Evolutionary conservation across 2,888 invertebrate genomes (phyloP).

Genomic region (Diachrysia chrysitis): DNA sequence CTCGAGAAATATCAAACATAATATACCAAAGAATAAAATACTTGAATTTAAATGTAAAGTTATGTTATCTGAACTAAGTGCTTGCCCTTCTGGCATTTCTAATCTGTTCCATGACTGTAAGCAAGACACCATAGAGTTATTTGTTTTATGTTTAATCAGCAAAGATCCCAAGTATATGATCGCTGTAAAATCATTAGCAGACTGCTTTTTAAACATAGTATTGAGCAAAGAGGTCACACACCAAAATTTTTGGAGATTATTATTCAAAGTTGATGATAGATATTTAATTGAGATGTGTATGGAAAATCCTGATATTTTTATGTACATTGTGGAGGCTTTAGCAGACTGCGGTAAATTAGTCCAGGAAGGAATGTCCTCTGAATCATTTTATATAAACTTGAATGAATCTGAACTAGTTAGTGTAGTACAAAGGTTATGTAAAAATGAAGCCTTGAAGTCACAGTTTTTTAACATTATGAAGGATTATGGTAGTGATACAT

Average conservation of each 20-base stretch:
- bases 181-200: constrained; percentile 62
- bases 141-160: constrained; percentile 74
- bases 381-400: constrained; percentile 85
- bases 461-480: constrained; percentile 81
- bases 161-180: constrained; percentile 61
- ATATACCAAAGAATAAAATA: constrained; percentile 70
- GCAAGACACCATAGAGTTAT: constrained; percentile 69
- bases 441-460: constrained; percentile 75
- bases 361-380: constrained; percentile 75
- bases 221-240: constrained; percentile 63
- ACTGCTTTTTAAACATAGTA: constrained; percentile 66
- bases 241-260: constrained; percentile 75
- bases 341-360: constrained; percentile 79
- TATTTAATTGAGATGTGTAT: constrained; percentile 73
- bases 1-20: constrained; percentile 65
- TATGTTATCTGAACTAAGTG: constrained; percentile 68
- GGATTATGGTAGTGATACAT: constrained; percentile 76
- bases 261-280: constrained; percentile 71
- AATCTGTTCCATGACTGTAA: constrained; percentile 69
- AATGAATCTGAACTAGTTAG: constrained; percentile 84
- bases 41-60: constrained; percentile 75
- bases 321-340: constrained; percentile 74
- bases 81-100: constrained; percentile 61
- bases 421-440: constrained; percentile 79
- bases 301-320: constrained; percentile 72